These are phyloP conservation scores for Vombatus ursinus DNA, from an alignment of 2,113 vertebrate species.

Conservation along the genomic window DNA sequence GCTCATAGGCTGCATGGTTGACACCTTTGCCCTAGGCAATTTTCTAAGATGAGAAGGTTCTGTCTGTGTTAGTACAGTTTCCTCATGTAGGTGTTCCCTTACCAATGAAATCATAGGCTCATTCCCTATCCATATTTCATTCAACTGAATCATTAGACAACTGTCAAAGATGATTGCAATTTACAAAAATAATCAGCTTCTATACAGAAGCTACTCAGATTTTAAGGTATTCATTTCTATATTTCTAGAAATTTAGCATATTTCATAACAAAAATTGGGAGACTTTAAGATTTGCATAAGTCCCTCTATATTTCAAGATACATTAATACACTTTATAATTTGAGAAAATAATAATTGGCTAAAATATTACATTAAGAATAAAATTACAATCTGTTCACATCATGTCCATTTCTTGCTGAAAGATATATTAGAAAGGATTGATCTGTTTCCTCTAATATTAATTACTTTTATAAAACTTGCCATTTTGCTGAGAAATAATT, in stretches of 20 bases:
- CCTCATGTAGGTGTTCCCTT: not conserved
- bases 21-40: not conserved
- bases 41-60: not conserved
- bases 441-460: conserved; percentile 7
- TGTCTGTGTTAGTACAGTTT: not conserved
- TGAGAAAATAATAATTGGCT: conserved; percentile 66
- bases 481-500: conserved; percentile 40
- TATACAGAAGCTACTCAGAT: conserved; percentile 54
- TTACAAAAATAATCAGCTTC: conserved; percentile 67
- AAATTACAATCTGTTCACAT: conserved; percentile 67
- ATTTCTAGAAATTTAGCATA: conserved; percentile 61
- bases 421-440: not conserved
- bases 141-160: conserved; percentile 60
- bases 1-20: not conserved
- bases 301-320: conserved; percentile 65
- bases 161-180: conserved; percentile 69
- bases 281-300: conserved; percentile 57
- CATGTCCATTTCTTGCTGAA: conserved; percentile 39
- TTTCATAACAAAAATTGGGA: conserved; percentile 68
- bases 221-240: conserved; percentile 63
- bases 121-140: conserved; percentile 46
- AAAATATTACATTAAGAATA: conserved; percentile 64
- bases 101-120: not conserved
- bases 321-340: conserved; percentile 73
- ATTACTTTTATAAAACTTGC: conserved; percentile 41